Base-by-base conservation (phyloP, 2,797 vertebrate species). In the Aselliscus stoliczkanus region DNA sequence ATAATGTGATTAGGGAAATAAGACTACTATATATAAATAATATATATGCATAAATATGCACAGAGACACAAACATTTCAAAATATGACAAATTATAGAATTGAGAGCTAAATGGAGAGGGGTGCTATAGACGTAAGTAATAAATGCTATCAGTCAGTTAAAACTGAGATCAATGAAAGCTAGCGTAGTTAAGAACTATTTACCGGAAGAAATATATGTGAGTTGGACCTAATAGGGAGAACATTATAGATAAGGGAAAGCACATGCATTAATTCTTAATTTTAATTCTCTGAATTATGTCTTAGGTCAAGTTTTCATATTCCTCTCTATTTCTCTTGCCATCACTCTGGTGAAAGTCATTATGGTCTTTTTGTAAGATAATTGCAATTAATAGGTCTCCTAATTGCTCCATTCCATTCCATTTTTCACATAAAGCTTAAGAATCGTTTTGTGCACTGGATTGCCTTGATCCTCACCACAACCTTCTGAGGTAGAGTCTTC, bases 211-310 rank as follows among this genome's bases (percentile, higher is more conserved):
- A 60, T 21, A 9, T 72, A 62, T 25, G 15, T 65, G 29, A 81
- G 17, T 29, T 64, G 15, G n/a, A 18, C 15, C 44, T 60, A n/a
- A 56, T 29, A 44, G 56, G 14, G 7, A 94, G 60, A 23, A 44
- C 1, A 25, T 64, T 23, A 44, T 60, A 31, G 12, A 31, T 39
- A 67, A 65, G 5, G 23, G 47, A 90, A 92, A 31, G 6, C 6
- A 50, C 27, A 52, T 47, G 75, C 5, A 60, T 56, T 62, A 92
- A 77, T 81, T 62, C 37, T 67, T 96, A 80, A 65, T 95, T 87
- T 62, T 92, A 76, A 88, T 73, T 72, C 5, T 13, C 62, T 21
- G 90, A 72, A 85, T 84, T 44, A 21, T 88, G 27, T 58, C 50
- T 84, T 39, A 17, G 82, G 27, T 58, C 50, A 85, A 34, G 39